Base-by-base conservation (phyloP, 1,140 invertebrate genomes). In the Trichonephila clavata region DNA sequence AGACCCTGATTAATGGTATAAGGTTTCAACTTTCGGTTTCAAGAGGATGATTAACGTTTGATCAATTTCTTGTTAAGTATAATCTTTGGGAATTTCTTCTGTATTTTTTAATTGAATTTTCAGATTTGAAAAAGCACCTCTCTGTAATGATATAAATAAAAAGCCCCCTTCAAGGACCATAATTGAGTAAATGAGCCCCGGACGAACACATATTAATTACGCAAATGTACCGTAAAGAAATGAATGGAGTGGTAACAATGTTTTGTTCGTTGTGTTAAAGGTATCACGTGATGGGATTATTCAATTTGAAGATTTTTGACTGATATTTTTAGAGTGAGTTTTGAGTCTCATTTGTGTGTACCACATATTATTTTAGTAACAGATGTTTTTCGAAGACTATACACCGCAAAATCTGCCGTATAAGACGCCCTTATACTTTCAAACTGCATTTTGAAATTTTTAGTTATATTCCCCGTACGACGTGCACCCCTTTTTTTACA, bases 41-140 rank as follows among this genome's bases (percentile, higher is more conserved):
- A 60, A 90, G 90, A 61, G 59, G 80, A 77, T 92, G 90, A 92
- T 92, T 92, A 92, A 92, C 90, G 90, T 27, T 84, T 90, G 43
- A 81, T 90, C 68, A 27, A 59, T 21, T 68, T 39, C 43, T 24
- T n/a, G 27, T 20, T 39, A 32, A 90, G 89, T 80, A 90, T 32
- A 61, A 68, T 24, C 50, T 20, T 39, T 14, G 20, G 71, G 4
- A 7, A 27, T 32, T 57, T 81, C 50, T 57, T 27, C 32, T 20
- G 5, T 63, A 6, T 77, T 77, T 77, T 77, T 77, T 39, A 71
- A 32, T 77, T 77, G 32, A 77, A 32, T 77, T 77, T 77, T 14
- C 27, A 32, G 71, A 77, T 77, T 77, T 32, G 71, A 77, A 77
- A 68, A 77, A 71, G 18, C 24, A 18, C 39, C 32, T 20, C 71